These are phyloP conservation scores for Acronicta alni DNA, from an alignment of 2,888 invertebrate genomes.

Conservation along the genomic window DNA sequence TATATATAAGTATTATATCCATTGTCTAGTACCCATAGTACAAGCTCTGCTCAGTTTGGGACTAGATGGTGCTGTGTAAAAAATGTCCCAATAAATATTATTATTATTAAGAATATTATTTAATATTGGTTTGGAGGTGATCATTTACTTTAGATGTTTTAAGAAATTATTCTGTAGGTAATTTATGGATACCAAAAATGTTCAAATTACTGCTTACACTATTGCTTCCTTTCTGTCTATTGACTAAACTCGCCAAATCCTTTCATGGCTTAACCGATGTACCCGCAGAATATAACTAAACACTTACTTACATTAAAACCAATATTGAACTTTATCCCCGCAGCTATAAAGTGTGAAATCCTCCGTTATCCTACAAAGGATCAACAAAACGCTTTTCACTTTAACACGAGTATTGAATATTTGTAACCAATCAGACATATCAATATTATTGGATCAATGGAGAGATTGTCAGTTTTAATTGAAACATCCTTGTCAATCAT, in stretches of 20 bases:
- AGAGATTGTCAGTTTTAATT: slow-evolving; percentile 78
- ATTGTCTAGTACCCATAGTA: no score
- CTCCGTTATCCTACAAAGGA: neutral
- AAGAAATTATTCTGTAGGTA: no score
- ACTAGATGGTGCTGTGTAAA: no score
- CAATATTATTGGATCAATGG: slow-evolving; percentile 72
- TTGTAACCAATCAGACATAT: slow-evolving; percentile 72
- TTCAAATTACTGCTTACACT: slow-evolving; percentile 6
- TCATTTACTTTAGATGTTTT: no score
- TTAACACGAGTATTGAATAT: slow-evolving; percentile 65
- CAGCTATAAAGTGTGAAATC: slow-evolving; percentile 13
- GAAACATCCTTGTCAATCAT: slow-evolving; percentile 67
- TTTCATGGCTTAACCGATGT: slow-evolving; percentile 27
- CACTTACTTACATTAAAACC: slow-evolving; percentile 1
- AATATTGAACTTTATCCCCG: slow-evolving; percentile 5
- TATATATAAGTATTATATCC: no score
- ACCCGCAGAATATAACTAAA: slow-evolving; percentile 43
- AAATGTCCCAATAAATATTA: no score
- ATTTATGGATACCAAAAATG: no score
- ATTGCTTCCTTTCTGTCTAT: slow-evolving; percentile 18
- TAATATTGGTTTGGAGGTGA: no score
- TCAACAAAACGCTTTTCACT: slow-evolving; percentile 54
- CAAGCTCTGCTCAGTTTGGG: no score
- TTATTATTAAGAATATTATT: no score
- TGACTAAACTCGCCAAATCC: slow-evolving; percentile 41